These are phyloP conservation scores for Ptyas mucosa DNA, from an alignment of 2,113 vertebrate genomes.

Conservation along the genomic window DNA sequence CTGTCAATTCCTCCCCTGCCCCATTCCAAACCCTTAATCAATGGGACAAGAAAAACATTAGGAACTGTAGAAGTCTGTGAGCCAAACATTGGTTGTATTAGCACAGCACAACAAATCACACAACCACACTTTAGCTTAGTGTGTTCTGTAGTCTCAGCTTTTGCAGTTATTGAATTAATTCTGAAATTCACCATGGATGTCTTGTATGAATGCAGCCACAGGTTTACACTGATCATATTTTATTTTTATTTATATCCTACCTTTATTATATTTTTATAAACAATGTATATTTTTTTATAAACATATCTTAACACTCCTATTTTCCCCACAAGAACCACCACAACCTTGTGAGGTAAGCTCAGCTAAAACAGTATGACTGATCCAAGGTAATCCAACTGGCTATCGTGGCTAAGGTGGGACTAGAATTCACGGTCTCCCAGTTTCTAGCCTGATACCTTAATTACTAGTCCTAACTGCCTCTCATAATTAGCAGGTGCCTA, in stretches of 20 bases:
- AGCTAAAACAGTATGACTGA: not conserved
- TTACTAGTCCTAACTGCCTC: not conserved
- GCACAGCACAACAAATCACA: not conserved
- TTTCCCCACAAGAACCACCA: not conserved
- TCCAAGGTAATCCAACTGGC: not conserved
- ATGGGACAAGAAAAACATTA: not conserved
- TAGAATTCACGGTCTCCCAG: not conserved
- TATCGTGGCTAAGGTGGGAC: not conserved
- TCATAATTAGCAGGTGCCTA: not conserved
- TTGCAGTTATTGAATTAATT: not conserved
- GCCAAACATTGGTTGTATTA: not conserved
- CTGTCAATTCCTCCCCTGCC: fast-evolving
- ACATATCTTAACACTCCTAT: not conserved
- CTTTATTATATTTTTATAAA: not conserved
- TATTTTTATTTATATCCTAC: not conserved
- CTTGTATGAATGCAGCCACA: not conserved
- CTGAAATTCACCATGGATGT: not conserved
- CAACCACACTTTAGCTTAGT: not conserved
- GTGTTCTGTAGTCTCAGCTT: not conserved
- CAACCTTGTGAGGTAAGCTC: not conserved
- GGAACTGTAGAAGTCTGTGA: not conserved
- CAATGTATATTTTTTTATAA: no score
- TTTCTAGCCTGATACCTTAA: not conserved
- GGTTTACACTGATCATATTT: not conserved
- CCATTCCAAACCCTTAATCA: not conserved